A percentile compares a stretch with the other conserved stretches of the same genome.
phyloP scores from a whole-genome alignment of 2,888 invertebrate species.

The Steinernema carpocapsae region DNA sequence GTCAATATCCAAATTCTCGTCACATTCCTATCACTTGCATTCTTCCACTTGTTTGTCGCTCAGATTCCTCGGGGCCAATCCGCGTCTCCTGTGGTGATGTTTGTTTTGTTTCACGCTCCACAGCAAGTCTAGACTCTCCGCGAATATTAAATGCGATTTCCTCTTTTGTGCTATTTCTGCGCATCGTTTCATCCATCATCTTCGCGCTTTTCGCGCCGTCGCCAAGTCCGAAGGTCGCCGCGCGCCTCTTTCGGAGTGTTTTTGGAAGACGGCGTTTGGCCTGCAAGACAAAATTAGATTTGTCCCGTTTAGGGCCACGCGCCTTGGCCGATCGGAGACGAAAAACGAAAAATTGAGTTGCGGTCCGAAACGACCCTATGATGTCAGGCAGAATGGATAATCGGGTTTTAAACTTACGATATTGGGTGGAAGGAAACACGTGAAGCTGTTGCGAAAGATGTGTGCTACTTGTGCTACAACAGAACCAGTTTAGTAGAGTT shows the following conservation, averaged over 20 bases:
- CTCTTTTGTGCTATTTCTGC: slow-evolving; percentile 1
- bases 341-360: slow-evolving; percentile 12
- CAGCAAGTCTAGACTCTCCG: neutral
- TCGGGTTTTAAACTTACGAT: neutral
- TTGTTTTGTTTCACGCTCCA: too few species aligned
- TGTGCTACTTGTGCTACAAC: too few species aligned
- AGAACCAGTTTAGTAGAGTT: too few species aligned
- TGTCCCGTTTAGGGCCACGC: neutral
- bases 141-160: neutral
- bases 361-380: neutral
- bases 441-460: too few species aligned
- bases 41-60: too few species aligned
- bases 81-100: too few species aligned
- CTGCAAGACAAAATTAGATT: neutral
- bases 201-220: neutral
- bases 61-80: too few species aligned
- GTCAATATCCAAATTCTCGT: too few species aligned
- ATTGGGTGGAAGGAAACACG: neutral
- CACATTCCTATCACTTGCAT: too few species aligned
- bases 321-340: neutral
- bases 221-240: neutral
- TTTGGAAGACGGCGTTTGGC: neutral
- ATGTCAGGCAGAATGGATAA: neutral
- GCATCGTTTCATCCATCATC: slow-evolving; percentile 11
- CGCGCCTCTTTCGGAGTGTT: neutral